Evolutionary conservation across 2,888 invertebrate genomes (phyloP).

Genomic region (Melipona bicolor): DNA sequence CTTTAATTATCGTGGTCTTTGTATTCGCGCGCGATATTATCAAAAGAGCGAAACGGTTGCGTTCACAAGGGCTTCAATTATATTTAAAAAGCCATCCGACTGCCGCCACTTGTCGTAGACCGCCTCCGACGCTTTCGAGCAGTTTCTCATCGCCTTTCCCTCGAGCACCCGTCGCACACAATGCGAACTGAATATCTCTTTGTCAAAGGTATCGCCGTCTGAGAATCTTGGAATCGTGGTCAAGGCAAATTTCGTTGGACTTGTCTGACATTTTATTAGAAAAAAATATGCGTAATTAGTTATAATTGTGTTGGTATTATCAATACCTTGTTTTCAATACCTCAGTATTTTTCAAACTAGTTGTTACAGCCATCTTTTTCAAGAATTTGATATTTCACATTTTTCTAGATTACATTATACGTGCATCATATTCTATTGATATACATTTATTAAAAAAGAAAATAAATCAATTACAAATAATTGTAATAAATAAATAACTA

Average conservation of each 20-base stretch:
- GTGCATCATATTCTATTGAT: background rate
- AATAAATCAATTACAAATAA: too few species aligned
- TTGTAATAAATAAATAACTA: too few species aligned
- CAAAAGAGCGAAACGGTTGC: constrained; percentile 29
- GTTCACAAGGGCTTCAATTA: constrained; percentile 46
- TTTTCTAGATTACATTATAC: background rate
- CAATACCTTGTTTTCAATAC: background rate
- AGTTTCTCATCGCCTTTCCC: constrained; percentile 21
- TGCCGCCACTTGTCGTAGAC: constrained; percentile 21
- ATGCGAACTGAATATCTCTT: constrained; percentile 19
- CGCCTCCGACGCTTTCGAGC: constrained; percentile 18
- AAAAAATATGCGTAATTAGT: background rate
- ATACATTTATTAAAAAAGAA: background rate
- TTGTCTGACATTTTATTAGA: background rate
- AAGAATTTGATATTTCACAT: background rate
- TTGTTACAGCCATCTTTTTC: background rate
- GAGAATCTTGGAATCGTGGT: background rate
- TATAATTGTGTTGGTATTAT: background rate
- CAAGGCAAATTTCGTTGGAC: background rate
- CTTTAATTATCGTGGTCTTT: constrained; percentile 55
- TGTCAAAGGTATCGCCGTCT: constrained; percentile 7
- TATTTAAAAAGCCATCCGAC: constrained; percentile 36
- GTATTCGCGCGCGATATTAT: constrained; percentile 34
- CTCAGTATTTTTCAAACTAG: background rate
- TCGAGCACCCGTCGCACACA: background rate